phyloP scores from a whole-genome alignment of 2,113 vertebrate genomes.

The Atrichornis clamosus region DNA sequence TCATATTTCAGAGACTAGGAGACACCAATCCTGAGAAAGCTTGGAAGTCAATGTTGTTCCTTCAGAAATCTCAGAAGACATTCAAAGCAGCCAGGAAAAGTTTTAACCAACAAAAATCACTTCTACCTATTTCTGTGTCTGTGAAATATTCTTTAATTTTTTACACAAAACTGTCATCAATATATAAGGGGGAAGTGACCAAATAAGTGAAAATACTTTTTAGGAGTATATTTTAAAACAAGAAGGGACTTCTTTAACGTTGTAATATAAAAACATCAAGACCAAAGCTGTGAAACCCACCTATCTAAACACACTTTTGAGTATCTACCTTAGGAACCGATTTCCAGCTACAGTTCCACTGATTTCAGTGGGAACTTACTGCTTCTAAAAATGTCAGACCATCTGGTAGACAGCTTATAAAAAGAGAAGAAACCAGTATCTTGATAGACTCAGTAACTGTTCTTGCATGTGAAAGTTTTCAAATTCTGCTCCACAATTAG shows the following conservation, averaged over 20 bases:
- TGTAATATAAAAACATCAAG: not conserved
- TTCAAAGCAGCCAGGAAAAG: not conserved
- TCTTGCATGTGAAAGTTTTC: not conserved
- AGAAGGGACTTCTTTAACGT: not conserved
- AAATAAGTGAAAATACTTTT: not conserved
- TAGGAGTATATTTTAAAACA: not conserved
- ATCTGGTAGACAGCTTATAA: constrained; percentile 2
- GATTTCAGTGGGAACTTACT: not conserved
- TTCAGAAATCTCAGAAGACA: not conserved
- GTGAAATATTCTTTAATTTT: not conserved
- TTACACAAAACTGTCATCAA: not conserved
- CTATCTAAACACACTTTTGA: not conserved
- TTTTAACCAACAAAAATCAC: not conserved
- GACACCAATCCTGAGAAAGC: not conserved
- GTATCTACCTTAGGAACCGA: not conserved
- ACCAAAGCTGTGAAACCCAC: not conserved
- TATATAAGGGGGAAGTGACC: not conserved
- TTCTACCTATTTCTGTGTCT: not conserved
- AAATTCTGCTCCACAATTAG: not conserved
- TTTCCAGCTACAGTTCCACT: not conserved
- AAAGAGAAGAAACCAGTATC: not conserved
- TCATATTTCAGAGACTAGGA: not conserved
- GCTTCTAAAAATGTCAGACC: not conserved
- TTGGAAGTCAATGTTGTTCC: not conserved
- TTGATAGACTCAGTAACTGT: not conserved